A percentile compares a stretch with the other conserved stretches of the same genome.
Evolutionary conservation across 2,888 invertebrate genomes (phyloP).

Genomic region (Leptinotarsa haldemani): DNA sequence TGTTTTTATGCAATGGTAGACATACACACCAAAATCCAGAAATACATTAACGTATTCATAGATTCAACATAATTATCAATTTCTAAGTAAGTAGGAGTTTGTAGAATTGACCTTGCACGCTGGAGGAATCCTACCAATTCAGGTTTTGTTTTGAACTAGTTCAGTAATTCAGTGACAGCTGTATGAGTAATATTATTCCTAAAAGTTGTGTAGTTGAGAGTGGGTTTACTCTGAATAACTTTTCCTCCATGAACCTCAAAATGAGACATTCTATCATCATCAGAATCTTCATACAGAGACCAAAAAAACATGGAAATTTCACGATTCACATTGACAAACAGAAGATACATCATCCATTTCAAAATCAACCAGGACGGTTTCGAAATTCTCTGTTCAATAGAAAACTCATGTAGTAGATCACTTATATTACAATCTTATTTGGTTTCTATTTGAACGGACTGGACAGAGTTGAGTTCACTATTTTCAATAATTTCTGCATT

Average conservation of each 20-base stretch:
- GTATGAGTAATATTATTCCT: neutral
- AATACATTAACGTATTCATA: neutral
- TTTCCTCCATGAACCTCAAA: too few relatives aligned
- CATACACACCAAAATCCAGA: conserved; percentile 34
- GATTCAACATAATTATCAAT: neutral
- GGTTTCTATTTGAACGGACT: neutral
- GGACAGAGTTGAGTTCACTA: neutral
- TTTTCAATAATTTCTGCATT: neutral
- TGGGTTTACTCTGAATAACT: too few relatives aligned
- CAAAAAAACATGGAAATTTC: too few relatives aligned
- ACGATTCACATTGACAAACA: neutral
- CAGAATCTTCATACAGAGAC: too few relatives aligned
- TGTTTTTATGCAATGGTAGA: conserved; percentile 38
- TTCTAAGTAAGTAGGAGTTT: neutral
- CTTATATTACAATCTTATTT: neutral
- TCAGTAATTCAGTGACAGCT: neutral
- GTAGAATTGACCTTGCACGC: neutral
- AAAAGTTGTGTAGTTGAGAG: too few relatives aligned
- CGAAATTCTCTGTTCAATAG: neutral
- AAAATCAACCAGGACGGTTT: neutral
- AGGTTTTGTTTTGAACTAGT: neutral
- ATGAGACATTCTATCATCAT: too few relatives aligned
- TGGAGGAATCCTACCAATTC: neutral
- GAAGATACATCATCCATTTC: neutral
- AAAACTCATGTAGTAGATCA: neutral